These are phyloP conservation scores for Cuniculus paca DNA, from an alignment of 2,797 vertebrate genomes.

Conservation along the genomic window DNA sequence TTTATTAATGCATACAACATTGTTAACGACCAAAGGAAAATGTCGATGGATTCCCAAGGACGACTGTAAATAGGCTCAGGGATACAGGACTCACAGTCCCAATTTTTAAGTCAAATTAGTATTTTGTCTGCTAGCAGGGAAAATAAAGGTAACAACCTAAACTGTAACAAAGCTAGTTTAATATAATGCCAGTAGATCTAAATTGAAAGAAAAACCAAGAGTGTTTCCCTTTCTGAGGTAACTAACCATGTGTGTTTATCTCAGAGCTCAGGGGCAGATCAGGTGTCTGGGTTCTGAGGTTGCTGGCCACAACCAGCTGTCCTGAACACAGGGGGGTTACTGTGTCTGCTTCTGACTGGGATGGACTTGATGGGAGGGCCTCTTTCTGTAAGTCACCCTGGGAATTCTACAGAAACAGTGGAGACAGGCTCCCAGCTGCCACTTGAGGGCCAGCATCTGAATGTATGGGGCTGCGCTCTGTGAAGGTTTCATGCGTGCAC, in stretches of 20 bases:
- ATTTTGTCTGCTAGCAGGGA: not conserved
- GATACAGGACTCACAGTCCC: not conserved
- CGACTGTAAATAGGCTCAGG: not conserved
- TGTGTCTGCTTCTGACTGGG: not conserved
- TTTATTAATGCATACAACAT: slow-evolving; percentile 55
- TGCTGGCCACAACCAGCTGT: not conserved
- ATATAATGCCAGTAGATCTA: not conserved
- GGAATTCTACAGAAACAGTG: not conserved
- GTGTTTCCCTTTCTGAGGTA: not conserved
- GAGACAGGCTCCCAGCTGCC: not conserved
- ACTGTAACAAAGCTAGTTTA: slow-evolving; percentile 13
- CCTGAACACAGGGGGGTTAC: not conserved
- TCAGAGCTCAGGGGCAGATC: not conserved
- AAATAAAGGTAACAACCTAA: slow-evolving; percentile 20
- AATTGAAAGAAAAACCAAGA: not conserved
- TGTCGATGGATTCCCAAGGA: not conserved
- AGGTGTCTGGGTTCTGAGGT: not conserved
- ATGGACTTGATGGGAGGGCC: not conserved
- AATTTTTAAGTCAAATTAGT: slow-evolving; percentile 31
- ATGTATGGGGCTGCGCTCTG: not conserved
- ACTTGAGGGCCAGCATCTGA: not conserved
- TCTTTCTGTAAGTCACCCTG: not conserved
- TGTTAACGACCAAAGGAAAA: not conserved
- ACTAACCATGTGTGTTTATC: not conserved
- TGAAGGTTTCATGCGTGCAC: not conserved